Evolutionary conservation across 2,797 vertebrate species (phyloP), one percentile per base, ranked within the genome.

Genomic region (Ceryle rudis): DNA sequence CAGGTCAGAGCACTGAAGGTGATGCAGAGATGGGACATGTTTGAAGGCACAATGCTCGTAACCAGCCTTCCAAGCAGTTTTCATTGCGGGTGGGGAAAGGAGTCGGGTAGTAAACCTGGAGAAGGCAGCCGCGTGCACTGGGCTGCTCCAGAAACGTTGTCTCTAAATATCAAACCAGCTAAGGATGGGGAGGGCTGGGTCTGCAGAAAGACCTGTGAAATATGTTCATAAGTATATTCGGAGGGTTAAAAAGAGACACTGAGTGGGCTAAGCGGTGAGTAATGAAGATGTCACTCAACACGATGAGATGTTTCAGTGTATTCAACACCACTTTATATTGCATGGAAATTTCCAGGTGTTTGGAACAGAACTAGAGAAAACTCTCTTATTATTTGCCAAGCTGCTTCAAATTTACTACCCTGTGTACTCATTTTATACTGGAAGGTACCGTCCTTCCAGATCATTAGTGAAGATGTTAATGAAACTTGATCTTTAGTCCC

Each of bases 261-360:
- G 93, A 92, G 85, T 94, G 85, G 92, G 91, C 81, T 93, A 75
- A 78, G 81, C 4, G 10, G 87, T 94, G 95, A 96, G 66, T 93
- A 94, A 90, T 94, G 86, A 71, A 82, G 67, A 57, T 54, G 83
- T 91, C 84, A 92, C 64, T 92, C 85, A 69, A 22, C 0, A 2
- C 69, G 35, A 67, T 16, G 80, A 91, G 65, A 65, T n/a, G 44
- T 60, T 65, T 69, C 75, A 55, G 49, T 17, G n/a, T 14, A 10
- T 23, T 87, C 39, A 73, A 44, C 22, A 7, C 22, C 0, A 0
- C 82, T 90, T 83, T 67, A 12, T 35, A 31, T 10, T 12, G 25
- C 69, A 57, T 72, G 87, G 95, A 92, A 95, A 95, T 93, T 93
- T 90, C 82, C 82, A 95, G 87, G 81, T 94, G 70, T 81, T 88